Conservation (phyloP, 1,140 invertebrate genomes). For the Leptinotarsa defecta region DNA sequence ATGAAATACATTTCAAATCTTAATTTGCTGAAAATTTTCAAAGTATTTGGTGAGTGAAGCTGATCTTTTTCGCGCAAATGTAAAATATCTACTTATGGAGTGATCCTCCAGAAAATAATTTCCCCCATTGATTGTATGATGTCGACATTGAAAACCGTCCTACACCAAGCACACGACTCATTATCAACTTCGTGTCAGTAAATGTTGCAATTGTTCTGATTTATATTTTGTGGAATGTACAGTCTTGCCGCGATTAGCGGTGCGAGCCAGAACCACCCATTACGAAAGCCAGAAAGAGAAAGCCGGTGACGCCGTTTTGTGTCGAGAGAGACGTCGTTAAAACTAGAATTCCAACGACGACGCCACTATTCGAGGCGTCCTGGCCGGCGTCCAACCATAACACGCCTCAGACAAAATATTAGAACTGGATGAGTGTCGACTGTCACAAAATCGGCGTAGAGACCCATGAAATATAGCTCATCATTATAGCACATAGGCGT, state of each 20-base stretch:
- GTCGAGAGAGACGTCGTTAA: conserved; percentile 19
- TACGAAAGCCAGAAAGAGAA: background rate
- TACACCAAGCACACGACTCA: background rate
- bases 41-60: no score
- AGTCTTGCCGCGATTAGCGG: background rate
- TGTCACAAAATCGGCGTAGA: conserved; percentile 31
- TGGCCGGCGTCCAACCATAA: conserved; percentile 39
- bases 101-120: no score
- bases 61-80: no score
- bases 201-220: background rate
- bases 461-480: conserved; percentile 30
- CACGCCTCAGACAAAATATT: conserved; percentile 44
- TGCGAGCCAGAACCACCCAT: background rate
- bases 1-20: no score
- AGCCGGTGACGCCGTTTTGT: background rate
- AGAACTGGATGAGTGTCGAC: conserved; percentile 31
- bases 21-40: no score
- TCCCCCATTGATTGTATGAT: no score
- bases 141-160: no score
- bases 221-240: background rate
- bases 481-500: conserved; percentile 25
- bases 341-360: conserved; percentile 30
- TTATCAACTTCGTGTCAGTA: background rate
- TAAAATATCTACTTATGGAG: no score
- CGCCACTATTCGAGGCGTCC: conserved; percentile 31